A percentile compares a stretch with the other conserved stretches of the same genome.
These are phyloP conservation scores for Argopecten irradians DNA, from an alignment of 1,140 invertebrate genomes.

Conservation along the genomic window DNA sequence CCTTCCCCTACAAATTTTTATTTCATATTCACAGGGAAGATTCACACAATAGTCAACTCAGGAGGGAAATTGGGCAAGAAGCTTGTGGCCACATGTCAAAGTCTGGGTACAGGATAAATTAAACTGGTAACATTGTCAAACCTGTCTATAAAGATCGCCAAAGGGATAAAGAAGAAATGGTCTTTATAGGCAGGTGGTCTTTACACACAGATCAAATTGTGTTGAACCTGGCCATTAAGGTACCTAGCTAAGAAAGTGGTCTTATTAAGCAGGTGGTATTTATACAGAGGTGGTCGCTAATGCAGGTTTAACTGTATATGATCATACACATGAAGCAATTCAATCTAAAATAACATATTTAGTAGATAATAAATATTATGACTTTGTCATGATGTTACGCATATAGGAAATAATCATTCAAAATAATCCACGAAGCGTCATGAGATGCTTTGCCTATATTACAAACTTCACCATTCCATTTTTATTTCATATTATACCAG, in stretches of 20 bases:
- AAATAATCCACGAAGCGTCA: neutral
- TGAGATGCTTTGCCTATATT: neutral
- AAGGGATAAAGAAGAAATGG: too few species aligned
- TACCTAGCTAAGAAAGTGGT: too few species aligned
- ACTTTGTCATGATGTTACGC: neutral
- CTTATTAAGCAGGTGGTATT: too few species aligned
- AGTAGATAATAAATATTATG: too few species aligned
- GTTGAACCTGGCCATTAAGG: too few species aligned
- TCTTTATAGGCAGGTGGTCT: too few species aligned
- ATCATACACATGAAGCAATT: neutral
- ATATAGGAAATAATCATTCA: neutral
- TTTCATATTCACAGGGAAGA: neutral
- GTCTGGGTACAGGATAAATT: neutral
- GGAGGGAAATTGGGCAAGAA: conserved; percentile 26
- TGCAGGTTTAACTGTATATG: too few species aligned
- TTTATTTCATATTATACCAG: neutral
- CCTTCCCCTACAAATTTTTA: conserved; percentile 47
- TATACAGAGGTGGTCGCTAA: too few species aligned
- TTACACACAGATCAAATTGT: too few species aligned
- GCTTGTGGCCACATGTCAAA: neutral
- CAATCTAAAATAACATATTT: neutral
- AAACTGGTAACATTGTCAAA: neutral
- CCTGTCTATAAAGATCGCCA: too few species aligned
- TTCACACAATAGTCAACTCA: conserved; percentile 31
- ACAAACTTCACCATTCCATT: neutral